Evolutionary conservation across 2,113 vertebrate genomes (phyloP).

Genomic region (Microcebus murinus): DNA sequence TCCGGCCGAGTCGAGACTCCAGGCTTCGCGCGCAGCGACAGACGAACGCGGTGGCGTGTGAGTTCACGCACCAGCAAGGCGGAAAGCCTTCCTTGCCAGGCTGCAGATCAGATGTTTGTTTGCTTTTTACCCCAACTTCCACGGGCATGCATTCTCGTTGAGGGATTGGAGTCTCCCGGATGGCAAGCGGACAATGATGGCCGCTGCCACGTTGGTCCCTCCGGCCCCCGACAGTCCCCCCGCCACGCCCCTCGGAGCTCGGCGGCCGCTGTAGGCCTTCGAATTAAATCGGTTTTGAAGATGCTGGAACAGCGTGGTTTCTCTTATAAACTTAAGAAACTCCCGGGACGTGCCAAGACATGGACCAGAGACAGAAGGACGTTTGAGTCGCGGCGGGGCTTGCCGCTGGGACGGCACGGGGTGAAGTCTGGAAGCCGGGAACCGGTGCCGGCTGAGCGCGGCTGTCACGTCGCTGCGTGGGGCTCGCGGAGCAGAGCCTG

Average conservation of each 20-base stretch:
- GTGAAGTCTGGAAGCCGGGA: not conserved
- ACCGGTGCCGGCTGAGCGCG: not conserved
- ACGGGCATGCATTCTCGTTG: not conserved
- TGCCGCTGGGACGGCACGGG: not conserved
- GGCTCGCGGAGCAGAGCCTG: too few relatives aligned
- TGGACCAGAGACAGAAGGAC: not conserved
- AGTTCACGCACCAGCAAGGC: not conserved
- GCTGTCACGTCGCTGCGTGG: too few relatives aligned
- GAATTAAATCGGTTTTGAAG: not conserved
- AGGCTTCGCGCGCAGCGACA: fast-evolving
- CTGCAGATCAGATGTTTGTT: not conserved
- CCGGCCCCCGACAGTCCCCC: not conserved
- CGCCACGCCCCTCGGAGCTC: too few relatives aligned
- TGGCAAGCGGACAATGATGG: not conserved
- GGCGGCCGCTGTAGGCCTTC: not conserved
- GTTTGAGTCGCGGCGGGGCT: not conserved
- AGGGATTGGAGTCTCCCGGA: not conserved
- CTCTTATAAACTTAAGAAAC: not conserved
- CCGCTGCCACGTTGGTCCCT: not conserved
- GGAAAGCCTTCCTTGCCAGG: not conserved
- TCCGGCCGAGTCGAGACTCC: not conserved
- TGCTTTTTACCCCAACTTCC: not conserved
- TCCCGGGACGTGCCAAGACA: not conserved
- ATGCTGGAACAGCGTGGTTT: not conserved
- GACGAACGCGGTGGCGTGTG: fast-evolving